Evolutionary conservation across 2,113 vertebrate species (phyloP), one percentile per base, ranked within the genome.

Genomic region (Phoenicopterus ruber): DNA sequence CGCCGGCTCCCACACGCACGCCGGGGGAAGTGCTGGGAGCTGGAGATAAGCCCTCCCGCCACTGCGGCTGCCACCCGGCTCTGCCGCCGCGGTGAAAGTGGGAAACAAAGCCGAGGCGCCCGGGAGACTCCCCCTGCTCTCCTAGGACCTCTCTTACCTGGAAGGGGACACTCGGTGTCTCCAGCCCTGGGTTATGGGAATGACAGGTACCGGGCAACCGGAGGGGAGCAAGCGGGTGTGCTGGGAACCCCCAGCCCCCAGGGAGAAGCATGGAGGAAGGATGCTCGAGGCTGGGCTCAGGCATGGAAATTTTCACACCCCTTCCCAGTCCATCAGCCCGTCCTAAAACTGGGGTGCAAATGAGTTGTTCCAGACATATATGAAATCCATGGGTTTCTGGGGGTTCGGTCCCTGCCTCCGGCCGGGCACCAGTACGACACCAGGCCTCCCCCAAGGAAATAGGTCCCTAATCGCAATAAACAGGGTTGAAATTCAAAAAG

Each of bases 1-100:
- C 61, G 94, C 97, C 96, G 97, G 97, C 98, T 99, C 98, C 96
- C 97, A 98, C 97, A 98, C 98, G 98, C 98, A 98, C 74, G 57
- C 65, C 96, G 29, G 96, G 98, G 99, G 99, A 99, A 99, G 98
- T 99, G 98, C 99, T 99, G 99, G 97, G 98, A 98, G 98, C 96
- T 93, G 98, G 91, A 99, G 99, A 99, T 99, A 99, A 98, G 99
- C 97, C 44, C 78, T 87, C 91, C 89, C 44, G 94, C 97, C 91
- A 93, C 96, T 96, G 91, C 86, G 84, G 96, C 97, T 97, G 97
- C 98, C 98, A 98, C 97, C 90, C 50, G 15, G 79, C 82, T 79
- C 81, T 36, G 94, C 97, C 19, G 90, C 74, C 31, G 6, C 3
- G 14, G 97, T 46, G 96, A 96, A 95, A 97, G 96, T 90, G 86